These are phyloP conservation scores for Matsumyia berberina DNA, from an alignment of 2,888 invertebrate genomes.

Conservation along the genomic window DNA sequence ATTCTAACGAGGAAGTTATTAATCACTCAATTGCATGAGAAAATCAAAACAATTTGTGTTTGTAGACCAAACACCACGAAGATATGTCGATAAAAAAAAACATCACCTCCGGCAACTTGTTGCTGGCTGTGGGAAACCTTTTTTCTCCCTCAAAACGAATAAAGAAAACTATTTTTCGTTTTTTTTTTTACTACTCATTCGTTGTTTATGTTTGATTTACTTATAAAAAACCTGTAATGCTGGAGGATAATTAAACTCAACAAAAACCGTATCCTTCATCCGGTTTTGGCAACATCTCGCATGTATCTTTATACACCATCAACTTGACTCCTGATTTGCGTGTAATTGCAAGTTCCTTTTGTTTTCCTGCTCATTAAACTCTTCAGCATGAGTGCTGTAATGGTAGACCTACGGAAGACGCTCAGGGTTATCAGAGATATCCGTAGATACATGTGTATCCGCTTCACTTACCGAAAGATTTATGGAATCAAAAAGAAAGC, in stretches of 20 bases:
- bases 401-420: not conserved
- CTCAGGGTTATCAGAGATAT: not conserved
- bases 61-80: conserved; percentile 25
- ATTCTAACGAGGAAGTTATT: conserved; percentile 63
- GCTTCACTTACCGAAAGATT: conserved; percentile 63
- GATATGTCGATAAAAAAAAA: no score
- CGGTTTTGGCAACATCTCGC: conserved; percentile 45
- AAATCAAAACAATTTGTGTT: conserved; percentile 44
- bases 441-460: conserved; percentile 25
- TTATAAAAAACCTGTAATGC: not conserved
- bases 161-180: not conserved
- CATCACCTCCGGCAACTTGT: conserved; percentile 38
- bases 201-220: not conserved
- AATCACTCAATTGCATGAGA: conserved; percentile 67
- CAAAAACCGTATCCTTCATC: conserved; percentile 60
- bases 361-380: conserved; percentile 64
- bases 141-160: not conserved
- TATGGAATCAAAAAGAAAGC: conserved; percentile 42
- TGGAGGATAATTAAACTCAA: conserved; percentile 39
- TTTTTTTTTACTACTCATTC: not conserved
- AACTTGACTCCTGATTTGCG: conserved; percentile 48
- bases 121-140: conserved; percentile 50
- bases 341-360: conserved; percentile 52
- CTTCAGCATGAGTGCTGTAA: conserved; percentile 36
- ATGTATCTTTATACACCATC: conserved; percentile 31